Evolutionary conservation across 2,888 invertebrate species (phyloP), one percentile per base, ranked within the genome.

Genomic region (Gastracanthus pulcherrimus): DNA sequence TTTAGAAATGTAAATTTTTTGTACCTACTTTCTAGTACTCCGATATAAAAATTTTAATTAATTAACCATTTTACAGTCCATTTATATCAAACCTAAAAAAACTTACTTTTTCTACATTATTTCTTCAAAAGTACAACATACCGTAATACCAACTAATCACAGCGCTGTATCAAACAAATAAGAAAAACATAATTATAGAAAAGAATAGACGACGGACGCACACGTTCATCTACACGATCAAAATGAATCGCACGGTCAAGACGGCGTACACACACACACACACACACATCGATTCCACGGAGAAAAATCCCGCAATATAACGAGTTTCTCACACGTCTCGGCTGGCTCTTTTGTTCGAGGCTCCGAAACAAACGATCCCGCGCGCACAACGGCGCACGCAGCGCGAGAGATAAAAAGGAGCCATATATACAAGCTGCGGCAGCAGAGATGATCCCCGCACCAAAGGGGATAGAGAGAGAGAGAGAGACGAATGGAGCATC

Each of bases 141-240:
- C 86, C 84, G 86, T 86, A 86, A 86, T 86, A 87, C 89, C 86
- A 70, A 78, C 75, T 55, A 26, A 55, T 55, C 26, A 55, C 55
- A 4, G 1, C 55, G 55, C 26, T 55, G 11, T 11, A 13, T 55
- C 55, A 55, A 55, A 13, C 0, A n/a, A 19, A 19, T 55, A 23
- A 23, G 23, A 13, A 23, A 51, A 51, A 55, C 23, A 55, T 26
- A 55, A 11, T 6, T 19, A n/a, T 13, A 55, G 23, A 55, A 51
- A 51, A 55, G 55, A 9, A 26, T 19, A 26, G 19, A 26, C 26
- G 11, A 26, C 45, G n/a, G n/a, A 45, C 45, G 55, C 2, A 19
- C 23, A 7, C 6, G 3, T 51, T 7, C 16, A 0, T 7, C 7
- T 51, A 7, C 16, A 19, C 51, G 23, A 55, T 55, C 23, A 55